Conservation (phyloP, 1,140 invertebrate species). For the Episyrphus balteatus region DNA sequence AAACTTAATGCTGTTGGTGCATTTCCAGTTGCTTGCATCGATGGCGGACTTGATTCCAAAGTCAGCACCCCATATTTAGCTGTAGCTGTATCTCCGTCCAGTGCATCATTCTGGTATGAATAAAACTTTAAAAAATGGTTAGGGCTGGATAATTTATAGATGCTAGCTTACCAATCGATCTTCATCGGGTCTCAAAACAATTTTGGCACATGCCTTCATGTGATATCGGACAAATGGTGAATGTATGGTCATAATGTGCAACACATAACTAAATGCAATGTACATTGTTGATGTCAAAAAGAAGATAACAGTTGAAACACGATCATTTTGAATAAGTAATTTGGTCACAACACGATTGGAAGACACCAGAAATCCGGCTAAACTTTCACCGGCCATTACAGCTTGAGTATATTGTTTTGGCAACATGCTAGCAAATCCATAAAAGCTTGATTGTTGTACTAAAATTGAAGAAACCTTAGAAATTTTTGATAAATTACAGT, state of each 20-base stretch:
- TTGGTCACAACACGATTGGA: conserved; percentile 74
- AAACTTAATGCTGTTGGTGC: conserved; percentile 26
- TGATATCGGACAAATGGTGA: conserved; percentile 78
- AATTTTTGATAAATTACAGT: background rate
- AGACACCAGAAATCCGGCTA: conserved; percentile 76
- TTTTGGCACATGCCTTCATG: conserved; percentile 59
- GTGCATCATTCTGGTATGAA: conserved; percentile 21
- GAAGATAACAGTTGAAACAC: conserved; percentile 73
- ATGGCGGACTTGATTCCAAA: conserved; percentile 36
- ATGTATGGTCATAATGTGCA: conserved; percentile 63
- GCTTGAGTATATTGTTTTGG: conserved; percentile 79
- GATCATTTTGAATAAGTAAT: conserved; percentile 55
- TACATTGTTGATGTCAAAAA: conserved; percentile 66
- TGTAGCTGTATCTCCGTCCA: conserved; percentile 17
- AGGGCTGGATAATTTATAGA: background rate
- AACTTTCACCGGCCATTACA: conserved; percentile 90
- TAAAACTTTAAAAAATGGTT: too few species aligned
- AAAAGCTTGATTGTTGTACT: conserved; percentile 89
- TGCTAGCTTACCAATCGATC: conserved; percentile 47
- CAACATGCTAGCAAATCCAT: conserved; percentile 85
- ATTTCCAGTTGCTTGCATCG: conserved; percentile 24
- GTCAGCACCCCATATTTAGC: conserved; percentile 31
- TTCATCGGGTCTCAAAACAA: conserved; percentile 65
- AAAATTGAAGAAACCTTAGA: conserved; percentile 16
- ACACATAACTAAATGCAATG: conserved; percentile 59